A percentile compares a stretch with the other conserved stretches of the same genome.
phyloP scores from a whole-genome alignment of 1,140 invertebrate species.

The Epicauta chinensis region DNA sequence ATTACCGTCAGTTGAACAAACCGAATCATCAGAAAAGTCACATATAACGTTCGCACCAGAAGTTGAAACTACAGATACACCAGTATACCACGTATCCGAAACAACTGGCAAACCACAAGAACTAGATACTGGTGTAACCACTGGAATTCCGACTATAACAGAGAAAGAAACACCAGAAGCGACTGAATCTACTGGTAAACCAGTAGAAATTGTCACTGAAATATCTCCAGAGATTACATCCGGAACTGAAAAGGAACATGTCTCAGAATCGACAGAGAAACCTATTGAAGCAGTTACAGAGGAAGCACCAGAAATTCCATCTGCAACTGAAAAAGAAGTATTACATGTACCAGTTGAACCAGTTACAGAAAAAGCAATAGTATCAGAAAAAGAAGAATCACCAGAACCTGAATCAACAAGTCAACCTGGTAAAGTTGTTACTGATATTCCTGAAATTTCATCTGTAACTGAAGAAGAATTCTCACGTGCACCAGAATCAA shows the following conservation, averaged over 20 bases:
- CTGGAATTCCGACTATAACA: neutral
- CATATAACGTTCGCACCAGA: conserved; percentile 4
- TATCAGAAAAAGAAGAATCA: too few species aligned
- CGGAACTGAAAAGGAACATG: too few species aligned
- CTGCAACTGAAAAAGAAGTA: neutral
- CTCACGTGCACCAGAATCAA: neutral
- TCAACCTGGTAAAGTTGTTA: neutral
- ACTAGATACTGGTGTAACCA: neutral
- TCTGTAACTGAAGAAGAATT: neutral
- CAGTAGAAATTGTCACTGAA: neutral
- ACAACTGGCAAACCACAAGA: neutral
- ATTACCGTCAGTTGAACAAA: neutral
- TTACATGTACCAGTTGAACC: neutral
- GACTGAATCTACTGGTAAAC: neutral
- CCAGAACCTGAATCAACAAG: neutral
- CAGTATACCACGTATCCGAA: neutral
- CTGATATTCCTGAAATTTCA: neutral
- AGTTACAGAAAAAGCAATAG: too few species aligned
- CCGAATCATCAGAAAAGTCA: conserved; percentile 9
- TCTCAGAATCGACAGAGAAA: too few species aligned
- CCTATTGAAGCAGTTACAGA: too few species aligned
- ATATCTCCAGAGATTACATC: too few species aligned
- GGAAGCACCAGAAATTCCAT: neutral
- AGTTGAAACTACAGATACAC: conserved; percentile 15
- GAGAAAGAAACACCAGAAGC: neutral